Base-by-base conservation (phyloP, 2,797 vertebrate species). In the Chromobotia macracanthus region DNA sequence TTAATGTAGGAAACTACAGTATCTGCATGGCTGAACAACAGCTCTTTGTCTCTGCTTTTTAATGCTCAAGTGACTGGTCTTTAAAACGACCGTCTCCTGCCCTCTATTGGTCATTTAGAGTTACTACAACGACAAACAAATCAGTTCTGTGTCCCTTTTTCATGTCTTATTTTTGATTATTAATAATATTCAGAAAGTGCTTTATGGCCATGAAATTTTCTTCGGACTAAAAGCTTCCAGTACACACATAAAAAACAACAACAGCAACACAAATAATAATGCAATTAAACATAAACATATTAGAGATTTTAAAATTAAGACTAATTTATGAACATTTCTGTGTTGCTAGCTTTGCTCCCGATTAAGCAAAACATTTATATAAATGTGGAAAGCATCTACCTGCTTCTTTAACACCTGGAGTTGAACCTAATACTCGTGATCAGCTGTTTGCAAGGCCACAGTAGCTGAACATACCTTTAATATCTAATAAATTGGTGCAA, bases 41-140 rank as follows among this genome's bases (percentile, higher is more conserved):
- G 75, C 71, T 77, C 72, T 81, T 84, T 84, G 83, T 84, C 71
- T 66, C 61, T 35, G 79, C 10, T 66, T 35, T 65, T 11, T 48
- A 19, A 58, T 58, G 63, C 23, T 46, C 18, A 77, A 69, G 0
- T 19, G n/a, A 16, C 28, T 56, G 50, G 31, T 31, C 25, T 72
- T 50, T 21, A 76, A n/a, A 63, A 55, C 67, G 75, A 72, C 77
- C 55, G n/a, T 56, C 41, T 64, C 8, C 48, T 75, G 72, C 48
- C 84, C 79, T 73, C 84, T 85, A 41, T 51, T 68, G 82, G 72
- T 61, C 64, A 48, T 13, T 5, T 3, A 3, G 2, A 69, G 67
- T 6, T 19, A 81, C 55, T 82, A 64, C 78, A 80, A 9, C 11
- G 9, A 18, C 5, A 55, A 63, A 67, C 76, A 73, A 81, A 75